phyloP scores from a whole-genome alignment of 2,113 vertebrate genomes.

The Mormyrus iriodes region DNA sequence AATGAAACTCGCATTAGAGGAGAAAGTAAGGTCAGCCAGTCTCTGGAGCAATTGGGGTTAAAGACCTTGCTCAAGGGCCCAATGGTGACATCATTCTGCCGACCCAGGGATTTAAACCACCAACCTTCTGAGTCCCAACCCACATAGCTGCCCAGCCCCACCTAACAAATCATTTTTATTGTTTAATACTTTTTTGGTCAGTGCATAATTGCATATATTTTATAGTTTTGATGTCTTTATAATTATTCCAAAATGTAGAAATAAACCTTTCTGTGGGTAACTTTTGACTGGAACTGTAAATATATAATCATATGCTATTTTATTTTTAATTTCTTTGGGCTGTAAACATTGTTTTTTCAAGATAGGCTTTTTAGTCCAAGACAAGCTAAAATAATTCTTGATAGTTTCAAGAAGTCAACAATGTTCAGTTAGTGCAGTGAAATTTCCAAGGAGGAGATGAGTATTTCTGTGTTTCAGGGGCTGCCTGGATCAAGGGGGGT shows the following conservation, averaged over 20 bases:
- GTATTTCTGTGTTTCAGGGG: constrained; percentile 49
- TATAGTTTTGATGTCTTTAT: not conserved
- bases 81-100: too few species aligned
- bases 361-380: not conserved
- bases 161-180: not conserved
- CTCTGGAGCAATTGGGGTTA: not conserved
- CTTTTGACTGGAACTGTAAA: not conserved
- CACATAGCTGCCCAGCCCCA: not conserved
- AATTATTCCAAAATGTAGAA: not conserved
- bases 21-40: not conserved
- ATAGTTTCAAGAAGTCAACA: not conserved
- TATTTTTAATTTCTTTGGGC: not conserved
- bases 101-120: too few species aligned
- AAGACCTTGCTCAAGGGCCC: not conserved
- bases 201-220: not conserved
- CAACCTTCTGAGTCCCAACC: too few species aligned
- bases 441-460: not conserved
- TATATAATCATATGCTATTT: not conserved
- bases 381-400: not conserved
- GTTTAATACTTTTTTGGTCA: not conserved
- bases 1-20: not conserved
- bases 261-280: not conserved
- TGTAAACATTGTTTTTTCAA: not conserved
- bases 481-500: constrained; percentile 43
- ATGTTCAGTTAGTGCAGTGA: not conserved